Conservation (phyloP, 2,113 vertebrate species). For the Tetraodon nigroviridis region DNA sequence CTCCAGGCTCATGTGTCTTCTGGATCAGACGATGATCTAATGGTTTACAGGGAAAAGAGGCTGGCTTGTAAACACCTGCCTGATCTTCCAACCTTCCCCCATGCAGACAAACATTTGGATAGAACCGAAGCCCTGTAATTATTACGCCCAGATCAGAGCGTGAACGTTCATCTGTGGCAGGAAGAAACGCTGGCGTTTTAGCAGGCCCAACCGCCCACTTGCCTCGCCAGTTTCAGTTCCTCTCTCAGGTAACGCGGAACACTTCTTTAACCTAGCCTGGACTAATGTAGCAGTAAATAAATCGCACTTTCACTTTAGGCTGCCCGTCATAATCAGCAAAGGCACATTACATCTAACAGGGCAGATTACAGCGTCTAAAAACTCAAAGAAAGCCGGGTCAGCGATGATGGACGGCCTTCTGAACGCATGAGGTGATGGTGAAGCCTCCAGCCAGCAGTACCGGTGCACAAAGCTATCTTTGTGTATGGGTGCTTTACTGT, state of each 20-base stretch:
- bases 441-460: conserved; percentile 3
- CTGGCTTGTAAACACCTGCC: not conserved
- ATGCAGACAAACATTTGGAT: conserved; percentile 1
- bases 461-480: conserved; percentile 34
- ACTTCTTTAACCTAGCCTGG: not conserved
- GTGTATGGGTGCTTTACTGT: conserved; percentile 24
- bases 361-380: conserved; percentile 1
- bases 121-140: conserved; percentile 33
- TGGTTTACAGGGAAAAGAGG: conserved; percentile 12
- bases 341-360: conserved; percentile 38
- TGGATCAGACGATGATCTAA: conserved; percentile 8
- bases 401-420: not conserved
- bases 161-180: conserved; percentile 8
- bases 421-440: conserved; percentile 7
- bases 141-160: conserved; percentile 28
- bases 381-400: not conserved
- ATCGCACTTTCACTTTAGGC: not conserved
- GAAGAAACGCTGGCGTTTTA: conserved; percentile 38
- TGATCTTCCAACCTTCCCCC: conserved; percentile 1
- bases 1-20: conserved; percentile 10
- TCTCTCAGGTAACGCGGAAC: not conserved
- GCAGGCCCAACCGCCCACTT: conserved; percentile 46
- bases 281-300: conserved; percentile 5
- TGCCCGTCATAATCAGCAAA: conserved; percentile 35
- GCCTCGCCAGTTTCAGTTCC: conserved; percentile 40